phyloP scores from a whole-genome alignment of 1,140 invertebrate species.

The Halesus radiatus region DNA sequence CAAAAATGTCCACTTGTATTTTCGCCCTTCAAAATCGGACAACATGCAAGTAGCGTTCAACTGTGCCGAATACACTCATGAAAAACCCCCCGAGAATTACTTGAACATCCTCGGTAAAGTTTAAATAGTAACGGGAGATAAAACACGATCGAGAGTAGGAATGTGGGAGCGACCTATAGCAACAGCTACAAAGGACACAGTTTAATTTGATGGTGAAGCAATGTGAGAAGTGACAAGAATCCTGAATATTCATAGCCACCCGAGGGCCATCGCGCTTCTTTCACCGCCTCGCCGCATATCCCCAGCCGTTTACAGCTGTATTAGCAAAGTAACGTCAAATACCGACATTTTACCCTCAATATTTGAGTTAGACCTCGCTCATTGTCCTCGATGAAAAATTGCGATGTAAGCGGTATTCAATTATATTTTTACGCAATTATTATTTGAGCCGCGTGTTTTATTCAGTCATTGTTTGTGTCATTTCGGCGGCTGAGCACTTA shows the following conservation, averaged over 20 bases:
- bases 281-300: neutral
- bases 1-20: no score
- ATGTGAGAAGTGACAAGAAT: conserved; percentile 9
- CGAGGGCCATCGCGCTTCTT: neutral
- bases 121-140: neutral
- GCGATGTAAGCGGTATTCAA: no score
- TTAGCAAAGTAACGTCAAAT: neutral
- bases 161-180: neutral
- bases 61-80: no score
- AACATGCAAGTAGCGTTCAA: no score
- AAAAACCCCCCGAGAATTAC: neutral
- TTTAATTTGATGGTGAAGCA: neutral
- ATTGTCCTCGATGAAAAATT: neutral
- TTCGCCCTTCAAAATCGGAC: no score
- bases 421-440: no score
- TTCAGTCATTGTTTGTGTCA: no score
- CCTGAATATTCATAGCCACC: conserved; percentile 26
- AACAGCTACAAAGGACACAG: conserved; percentile 17
- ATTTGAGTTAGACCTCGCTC: neutral
- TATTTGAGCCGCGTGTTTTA: no score
- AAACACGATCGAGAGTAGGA: neutral
- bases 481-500: no score
- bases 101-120: conserved; percentile 2
- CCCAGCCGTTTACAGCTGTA: conserved; percentile 2
- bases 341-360: neutral